These are phyloP conservation scores for Microtus pennsylvanicus DNA, from an alignment of 2,113 vertebrate genomes.

Conservation along the genomic window DNA sequence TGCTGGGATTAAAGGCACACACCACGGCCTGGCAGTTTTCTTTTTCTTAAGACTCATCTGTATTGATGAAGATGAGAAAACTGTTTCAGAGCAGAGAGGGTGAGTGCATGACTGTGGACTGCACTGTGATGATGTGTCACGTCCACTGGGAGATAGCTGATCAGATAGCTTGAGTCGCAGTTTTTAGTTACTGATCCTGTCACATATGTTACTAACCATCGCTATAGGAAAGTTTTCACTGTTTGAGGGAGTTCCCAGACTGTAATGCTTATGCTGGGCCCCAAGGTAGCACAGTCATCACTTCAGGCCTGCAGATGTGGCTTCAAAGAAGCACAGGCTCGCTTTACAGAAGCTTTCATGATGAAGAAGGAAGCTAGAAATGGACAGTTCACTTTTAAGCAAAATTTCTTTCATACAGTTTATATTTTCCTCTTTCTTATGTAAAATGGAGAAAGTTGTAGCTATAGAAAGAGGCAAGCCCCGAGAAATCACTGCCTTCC, in stretches of 20 bases:
- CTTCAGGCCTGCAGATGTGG: background rate
- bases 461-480: background rate
- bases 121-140: background rate
- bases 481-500: background rate
- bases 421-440: background rate
- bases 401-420: background rate
- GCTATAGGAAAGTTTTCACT: background rate
- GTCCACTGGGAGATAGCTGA: background rate
- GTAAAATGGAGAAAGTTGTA: background rate
- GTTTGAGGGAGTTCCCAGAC: slow-evolving; percentile 14
- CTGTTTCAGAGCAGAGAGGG: background rate
- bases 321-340: background rate
- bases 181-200: background rate
- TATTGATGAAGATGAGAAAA: background rate
- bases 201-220: background rate
- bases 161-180: background rate
- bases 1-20: too few relatives aligned
- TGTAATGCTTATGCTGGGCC: background rate
- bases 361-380: slow-evolving; percentile 3
- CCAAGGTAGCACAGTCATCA: background rate
- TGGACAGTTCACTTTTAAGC: background rate
- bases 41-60: background rate
- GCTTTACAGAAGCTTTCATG: slow-evolving; percentile 35
- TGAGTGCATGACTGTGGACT: background rate
- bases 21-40: background rate